Evolutionary conservation across 2,113 vertebrate genomes (phyloP), one percentile per base, ranked within the genome.

Genomic region (Tachuris rubrigastra): DNA sequence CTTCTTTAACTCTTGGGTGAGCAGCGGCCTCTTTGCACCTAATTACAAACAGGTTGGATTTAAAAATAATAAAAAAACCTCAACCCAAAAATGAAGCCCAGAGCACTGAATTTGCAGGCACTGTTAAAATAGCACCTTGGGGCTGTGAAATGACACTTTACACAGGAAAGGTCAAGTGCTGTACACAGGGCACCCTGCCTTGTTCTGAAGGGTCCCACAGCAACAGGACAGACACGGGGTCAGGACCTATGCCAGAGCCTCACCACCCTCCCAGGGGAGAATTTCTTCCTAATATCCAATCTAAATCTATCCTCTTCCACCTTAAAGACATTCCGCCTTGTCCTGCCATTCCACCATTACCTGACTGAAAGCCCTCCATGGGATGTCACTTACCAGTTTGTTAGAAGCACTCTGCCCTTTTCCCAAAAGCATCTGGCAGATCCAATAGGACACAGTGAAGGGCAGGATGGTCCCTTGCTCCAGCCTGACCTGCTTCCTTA

Each of bases 221-320:
- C 5, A 23, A 20, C 5, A 19, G 39, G 60, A 28, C 23, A 69
- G 52, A 28, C 60, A 31, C 13, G 0, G 0, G 37, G 13, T 23
- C 33, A 91, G 47, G 59, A 0, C n/a, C 10, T 56, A 20, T 19
- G 56, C 16, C 66, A 79, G 66, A 28, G 24, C 58, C 56, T 56
- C 3, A 1, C 16, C 58, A 17, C 17, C 9, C 27, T 50, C 59
- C 81, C 15, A 74, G 50, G 22, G 23, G 73, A 23, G 4, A 44
- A 50, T 44, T 67, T 6, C 44, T 50, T 74, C 39, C 60, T 14
- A 30, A 59, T 23, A 74, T 30, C 33, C 44, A 37, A 24, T 74
- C 19, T 37, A 67, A 74, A 52, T 59, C 53, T n/a, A 30, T 13
- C 20, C 52, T 21, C 33, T 82, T 27, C 35, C 44, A 67, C 13